A percentile compares a stretch with the other conserved stretches of the same genome.
Evolutionary conservation across 2,888 invertebrate species (phyloP).

Genomic region (Amphipyra tragopoginis): DNA sequence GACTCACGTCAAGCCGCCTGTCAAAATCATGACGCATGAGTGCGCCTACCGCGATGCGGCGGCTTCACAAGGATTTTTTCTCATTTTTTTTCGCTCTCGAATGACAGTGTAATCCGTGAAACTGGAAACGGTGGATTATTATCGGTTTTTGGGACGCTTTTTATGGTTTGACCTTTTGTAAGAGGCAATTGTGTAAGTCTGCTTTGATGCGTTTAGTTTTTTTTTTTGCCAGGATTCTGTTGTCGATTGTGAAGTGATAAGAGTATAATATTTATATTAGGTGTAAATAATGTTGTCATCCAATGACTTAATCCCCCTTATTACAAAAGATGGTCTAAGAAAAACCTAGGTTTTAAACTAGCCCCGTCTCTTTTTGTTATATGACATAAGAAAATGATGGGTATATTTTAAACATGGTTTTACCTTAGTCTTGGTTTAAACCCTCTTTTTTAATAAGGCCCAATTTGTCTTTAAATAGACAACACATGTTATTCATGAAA

Average conservation of each 20-base stretch:
- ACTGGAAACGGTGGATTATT: conserved; percentile 73
- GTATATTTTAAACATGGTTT: no score
- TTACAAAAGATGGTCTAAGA: no score
- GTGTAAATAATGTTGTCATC: no score
- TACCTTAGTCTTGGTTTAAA: no score
- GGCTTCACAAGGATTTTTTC: conserved; percentile 69
- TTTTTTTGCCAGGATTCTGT: conserved; percentile 23
- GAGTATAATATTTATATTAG: no score
- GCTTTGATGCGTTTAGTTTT: conserved; percentile 24
- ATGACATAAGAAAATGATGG: no score
- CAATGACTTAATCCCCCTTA: no score
- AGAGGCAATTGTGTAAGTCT: conserved; percentile 37
- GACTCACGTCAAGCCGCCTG: conserved; percentile 76
- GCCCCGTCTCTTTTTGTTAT: no score
- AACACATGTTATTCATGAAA: no score
- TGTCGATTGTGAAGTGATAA: background rate
- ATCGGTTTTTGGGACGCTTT: conserved; percentile 54
- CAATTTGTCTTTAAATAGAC: no score
- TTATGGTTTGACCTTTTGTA: conserved; percentile 54
- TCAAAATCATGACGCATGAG: conserved; percentile 87
- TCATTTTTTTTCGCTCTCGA: conserved; percentile 53
- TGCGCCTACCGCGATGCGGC: conserved; percentile 79
- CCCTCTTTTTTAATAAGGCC: no score
- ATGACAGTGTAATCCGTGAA: conserved; percentile 70
- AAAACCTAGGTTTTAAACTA: no score